Evolutionary conservation across 2,888 invertebrate genomes (phyloP), one percentile per base, ranked within the genome.

Genomic region (Erebia aethiops): DNA sequence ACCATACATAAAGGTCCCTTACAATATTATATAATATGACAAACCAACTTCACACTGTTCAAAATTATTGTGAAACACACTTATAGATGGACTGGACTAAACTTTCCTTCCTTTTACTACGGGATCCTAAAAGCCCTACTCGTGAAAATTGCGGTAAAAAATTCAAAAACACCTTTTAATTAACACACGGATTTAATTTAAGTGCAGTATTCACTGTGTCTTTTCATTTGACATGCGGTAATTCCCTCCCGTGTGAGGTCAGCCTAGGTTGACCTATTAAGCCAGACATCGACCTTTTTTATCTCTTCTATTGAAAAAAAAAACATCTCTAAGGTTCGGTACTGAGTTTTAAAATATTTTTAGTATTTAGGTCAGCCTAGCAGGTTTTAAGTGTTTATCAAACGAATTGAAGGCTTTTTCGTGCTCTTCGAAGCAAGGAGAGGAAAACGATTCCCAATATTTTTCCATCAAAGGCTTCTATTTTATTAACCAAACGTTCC

Each of bases 151-250:
- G n/a, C 9, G 60, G 2, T 41, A n/a, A 58, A 35, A 35, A 16
- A 4, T 60, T 41, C 9, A 62, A 49, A 62, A 62, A 46, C 18
- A 18, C 8, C 21, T 62, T 62, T 49, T 62, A 62, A 41, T 54
- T 64, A 64, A 54, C 54, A 64, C 64, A 62, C 18, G 61, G 49
- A 49, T 62, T 62, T 62, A 21, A 64, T 64, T 64, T 41, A 64
- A 52, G 18, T 54, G 11, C 54, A 41, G 52, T 64, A 64, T 54
- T 64, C 64, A 64, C 8, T 21, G 35, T 35, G 52, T 54, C 52
- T 64, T 64, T 64, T 64, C 41, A 64, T 54, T 64, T 64, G 54
- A 64, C 64, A 64, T 54, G 16, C 35, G 18, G 64, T 54, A 54
- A 64, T 52, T 64, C 64, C 64, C 52, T 54, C 52, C 52, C 52